Conservation (phyloP, 2,797 vertebrate species). For the Luscinia luscinia region DNA sequence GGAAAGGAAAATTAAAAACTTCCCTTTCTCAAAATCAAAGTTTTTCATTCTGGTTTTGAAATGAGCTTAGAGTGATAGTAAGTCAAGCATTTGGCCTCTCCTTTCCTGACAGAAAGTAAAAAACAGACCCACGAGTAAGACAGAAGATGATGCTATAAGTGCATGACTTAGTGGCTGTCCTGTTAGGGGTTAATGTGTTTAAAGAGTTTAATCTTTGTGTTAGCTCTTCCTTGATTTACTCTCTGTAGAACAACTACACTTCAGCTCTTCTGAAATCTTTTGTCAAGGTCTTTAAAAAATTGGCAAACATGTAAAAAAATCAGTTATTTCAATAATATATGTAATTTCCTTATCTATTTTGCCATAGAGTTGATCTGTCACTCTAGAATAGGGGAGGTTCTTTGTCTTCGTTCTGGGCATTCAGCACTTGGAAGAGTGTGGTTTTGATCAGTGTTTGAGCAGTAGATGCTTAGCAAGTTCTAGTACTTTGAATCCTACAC, state of each 20-base stretch:
- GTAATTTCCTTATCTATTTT: background rate
- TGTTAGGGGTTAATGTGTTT: background rate
- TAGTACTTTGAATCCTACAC: background rate
- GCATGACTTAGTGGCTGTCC: background rate
- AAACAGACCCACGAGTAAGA: background rate
- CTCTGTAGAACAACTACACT: background rate
- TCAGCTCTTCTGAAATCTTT: background rate
- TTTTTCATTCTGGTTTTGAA: background rate
- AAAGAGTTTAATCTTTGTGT: background rate
- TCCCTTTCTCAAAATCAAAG: background rate
- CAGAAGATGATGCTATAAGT: background rate
- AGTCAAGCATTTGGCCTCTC: background rate
- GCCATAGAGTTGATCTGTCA: background rate
- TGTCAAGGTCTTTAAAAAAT: background rate
- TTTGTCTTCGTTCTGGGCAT: background rate
- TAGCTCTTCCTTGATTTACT: background rate
- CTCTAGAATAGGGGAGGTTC: background rate
- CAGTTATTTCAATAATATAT: background rate
- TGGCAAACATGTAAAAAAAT: background rate
- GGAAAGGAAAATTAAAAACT: background rate
- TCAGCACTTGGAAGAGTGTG: background rate
- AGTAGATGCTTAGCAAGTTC: background rate
- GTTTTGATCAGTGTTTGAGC: background rate
- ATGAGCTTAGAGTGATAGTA: background rate
- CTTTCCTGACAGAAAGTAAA: background rate